Evolutionary conservation across 2,797 vertebrate genomes (phyloP), one percentile per base, ranked within the genome.

Genomic region (Valencia hispanica): DNA sequence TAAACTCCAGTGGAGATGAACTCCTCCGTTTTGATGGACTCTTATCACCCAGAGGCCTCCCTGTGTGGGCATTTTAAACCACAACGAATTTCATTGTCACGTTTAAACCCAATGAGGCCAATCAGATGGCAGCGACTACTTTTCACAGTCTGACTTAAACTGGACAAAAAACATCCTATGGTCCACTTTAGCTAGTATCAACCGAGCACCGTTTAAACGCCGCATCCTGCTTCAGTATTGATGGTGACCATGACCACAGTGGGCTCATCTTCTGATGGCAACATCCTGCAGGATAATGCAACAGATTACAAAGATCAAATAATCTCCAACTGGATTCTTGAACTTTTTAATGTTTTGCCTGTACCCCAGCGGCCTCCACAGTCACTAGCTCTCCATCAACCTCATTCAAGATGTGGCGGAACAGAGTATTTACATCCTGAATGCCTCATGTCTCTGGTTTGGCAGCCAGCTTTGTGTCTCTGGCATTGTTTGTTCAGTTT

Each of bases 211-310:
- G n/a, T n/a, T 27, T 12, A 27, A 55, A 27, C 22, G 18, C 9
- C 2, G 32, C 32, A 10, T 61, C 27, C 30, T 32, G 32, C 7
- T 61, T 51, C 5, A 22, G 20, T 51, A 25, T 25, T 51, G 50
- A 51, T 22, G 50, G 7, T 51, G 20, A 51, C 50, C 50, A 10
- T 25, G 22, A 51, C 48, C 22, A 51, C 22, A 25, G 68, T 9
- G 41, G 41, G 18, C 27, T 7, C 69, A 70, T 51, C 79, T 79
- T 85, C 80, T 87, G 79, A 89, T 83, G 77, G 80, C 73, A 82
- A 80, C 77, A 80, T 86, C 77, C 77, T 87, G 84, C 59, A 66
- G 30, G 48, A 69, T 51, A 69, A 69, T 5, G 2, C 22, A 1
- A 53, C 22, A 36, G 61, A 70, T 73, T 45, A 79, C 25, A 61